A percentile compares a stretch with the other conserved stretches of the same genome.
Evolutionary conservation across 2,888 invertebrate genomes (phyloP).

Genomic region (Spatulosminthurus flaviceps): DNA sequence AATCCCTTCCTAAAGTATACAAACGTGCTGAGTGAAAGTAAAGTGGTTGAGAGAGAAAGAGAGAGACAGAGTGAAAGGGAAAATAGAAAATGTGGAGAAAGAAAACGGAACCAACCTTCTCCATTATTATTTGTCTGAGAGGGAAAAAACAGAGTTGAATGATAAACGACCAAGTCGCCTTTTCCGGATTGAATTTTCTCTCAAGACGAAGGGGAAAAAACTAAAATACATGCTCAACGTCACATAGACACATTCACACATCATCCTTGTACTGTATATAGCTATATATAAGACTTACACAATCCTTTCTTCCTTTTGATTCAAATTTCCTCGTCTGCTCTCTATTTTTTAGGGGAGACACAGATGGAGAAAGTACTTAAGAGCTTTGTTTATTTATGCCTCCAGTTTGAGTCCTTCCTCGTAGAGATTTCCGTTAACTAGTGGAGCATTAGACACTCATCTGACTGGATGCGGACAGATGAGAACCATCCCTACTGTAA

Average conservation of each 20-base stretch:
- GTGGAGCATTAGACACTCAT: no score
- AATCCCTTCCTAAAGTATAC: no score
- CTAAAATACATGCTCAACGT: slow-evolving; percentile 21
- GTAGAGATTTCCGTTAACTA: no score
- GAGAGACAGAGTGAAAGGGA: not conserved
- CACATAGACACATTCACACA: slow-evolving; percentile 25
- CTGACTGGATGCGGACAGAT: no score
- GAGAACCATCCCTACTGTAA: no score
- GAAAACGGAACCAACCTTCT: slow-evolving; percentile 25
- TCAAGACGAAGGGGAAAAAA: not conserved
- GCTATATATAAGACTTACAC: no score
- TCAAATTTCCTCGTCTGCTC: no score
- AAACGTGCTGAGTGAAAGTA: not conserved
- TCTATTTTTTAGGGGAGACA: no score
- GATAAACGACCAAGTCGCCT: slow-evolving; percentile 38
- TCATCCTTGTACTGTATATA: slow-evolving; percentile 28
- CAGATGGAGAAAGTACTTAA: no score
- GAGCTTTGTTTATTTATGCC: no score
- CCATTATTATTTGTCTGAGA: slow-evolving; percentile 40
- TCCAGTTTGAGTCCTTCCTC: no score
- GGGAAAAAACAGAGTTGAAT: slow-evolving; percentile 34
- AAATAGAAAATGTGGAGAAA: not conserved
- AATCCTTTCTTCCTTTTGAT: no score
- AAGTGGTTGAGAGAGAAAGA: not conserved
- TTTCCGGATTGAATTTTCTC: slow-evolving; percentile 43